A percentile compares a stretch with the other conserved stretches of the same genome.
Conservation (phyloP, 2,113 vertebrate genomes). For the Mastomys coucha region DNA sequence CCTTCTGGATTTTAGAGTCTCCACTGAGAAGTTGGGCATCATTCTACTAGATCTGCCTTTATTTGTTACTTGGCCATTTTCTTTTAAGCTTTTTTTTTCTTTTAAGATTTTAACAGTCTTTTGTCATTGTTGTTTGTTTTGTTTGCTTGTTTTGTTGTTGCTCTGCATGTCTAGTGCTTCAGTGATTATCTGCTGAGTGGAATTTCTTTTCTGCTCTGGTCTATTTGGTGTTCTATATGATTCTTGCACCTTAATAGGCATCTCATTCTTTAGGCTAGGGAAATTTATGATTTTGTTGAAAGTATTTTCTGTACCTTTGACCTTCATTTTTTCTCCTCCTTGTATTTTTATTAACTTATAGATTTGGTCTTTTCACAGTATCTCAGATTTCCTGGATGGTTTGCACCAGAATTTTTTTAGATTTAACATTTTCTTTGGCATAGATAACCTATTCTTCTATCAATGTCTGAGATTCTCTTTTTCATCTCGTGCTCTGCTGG, state of each 20-base stretch:
- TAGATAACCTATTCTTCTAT: background rate
- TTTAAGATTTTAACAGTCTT: background rate
- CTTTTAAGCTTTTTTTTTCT: background rate
- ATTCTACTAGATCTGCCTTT: background rate
- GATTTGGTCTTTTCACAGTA: background rate
- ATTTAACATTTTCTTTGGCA: background rate
- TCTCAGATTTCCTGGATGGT: background rate
- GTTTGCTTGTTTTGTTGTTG: background rate
- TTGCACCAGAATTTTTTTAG: background rate
- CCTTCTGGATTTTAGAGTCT: background rate
- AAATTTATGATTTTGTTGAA: background rate
- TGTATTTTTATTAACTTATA: background rate
- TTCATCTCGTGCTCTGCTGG: background rate
- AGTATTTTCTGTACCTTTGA: background rate
- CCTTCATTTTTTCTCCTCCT: background rate
- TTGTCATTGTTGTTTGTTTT: too few relatives aligned
- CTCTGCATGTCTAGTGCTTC: background rate
- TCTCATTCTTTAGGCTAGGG: background rate
- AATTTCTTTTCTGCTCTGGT: background rate
- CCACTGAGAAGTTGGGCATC: background rate
- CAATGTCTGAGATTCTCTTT: background rate
- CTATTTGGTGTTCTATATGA: background rate
- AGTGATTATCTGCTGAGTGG: background rate
- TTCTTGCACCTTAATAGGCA: background rate
- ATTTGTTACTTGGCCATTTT: background rate